phyloP scores from a whole-genome alignment of 2,797 vertebrate species.

The Tenualosa thibaudeaui region DNA sequence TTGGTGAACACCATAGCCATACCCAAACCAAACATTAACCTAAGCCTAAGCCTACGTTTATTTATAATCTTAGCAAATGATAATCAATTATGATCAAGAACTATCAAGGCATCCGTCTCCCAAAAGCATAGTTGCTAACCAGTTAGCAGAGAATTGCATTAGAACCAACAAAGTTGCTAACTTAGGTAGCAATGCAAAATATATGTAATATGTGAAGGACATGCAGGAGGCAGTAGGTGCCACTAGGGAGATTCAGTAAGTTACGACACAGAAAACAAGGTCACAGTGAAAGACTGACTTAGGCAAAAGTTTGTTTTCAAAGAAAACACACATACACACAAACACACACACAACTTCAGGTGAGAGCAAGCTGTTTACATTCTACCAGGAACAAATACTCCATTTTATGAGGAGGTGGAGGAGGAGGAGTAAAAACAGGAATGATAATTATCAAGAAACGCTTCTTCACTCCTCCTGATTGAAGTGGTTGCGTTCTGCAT shows the following conservation, averaged over 20 bases:
- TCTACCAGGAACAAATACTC: conserved; percentile 10
- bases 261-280: not conserved
- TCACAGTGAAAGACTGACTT: not conserved
- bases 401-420: not conserved
- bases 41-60: too few relatives aligned
- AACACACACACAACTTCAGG: not conserved
- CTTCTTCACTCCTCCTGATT: conserved; percentile 36
- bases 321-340: not conserved
- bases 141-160: too few relatives aligned
- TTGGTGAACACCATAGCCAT: too few relatives aligned
- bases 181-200: too few relatives aligned
- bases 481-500: conserved; percentile 47
- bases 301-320: not conserved
- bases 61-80: too few relatives aligned
- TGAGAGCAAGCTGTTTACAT: conserved; percentile 13
- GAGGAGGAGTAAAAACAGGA: not conserved
- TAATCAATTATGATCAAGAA: too few relatives aligned
- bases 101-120: too few relatives aligned
- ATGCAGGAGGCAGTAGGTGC: not conserved
- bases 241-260: not conserved
- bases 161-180: too few relatives aligned
- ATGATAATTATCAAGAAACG: conserved; percentile 33
- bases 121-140: too few relatives aligned
- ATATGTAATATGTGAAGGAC: not conserved
- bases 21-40: too few relatives aligned